A percentile compares a stretch with the other conserved stretches of the same genome.
Conservation (phyloP, 1,140 invertebrate species). For the Drosophila bocki region DNA sequence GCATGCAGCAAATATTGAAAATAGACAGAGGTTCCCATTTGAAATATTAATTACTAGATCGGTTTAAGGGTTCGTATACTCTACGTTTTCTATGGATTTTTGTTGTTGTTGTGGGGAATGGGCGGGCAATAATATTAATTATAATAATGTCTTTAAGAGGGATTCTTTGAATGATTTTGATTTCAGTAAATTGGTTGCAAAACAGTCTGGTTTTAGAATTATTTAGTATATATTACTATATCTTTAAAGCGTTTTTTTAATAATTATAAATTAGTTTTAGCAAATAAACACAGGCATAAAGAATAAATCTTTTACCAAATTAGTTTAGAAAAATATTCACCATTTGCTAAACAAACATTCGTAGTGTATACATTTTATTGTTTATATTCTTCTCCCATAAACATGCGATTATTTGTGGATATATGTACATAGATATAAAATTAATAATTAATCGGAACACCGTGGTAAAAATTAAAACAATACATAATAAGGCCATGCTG, state of each 20-base stretch:
- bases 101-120: constrained; percentile 1
- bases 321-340: constrained; percentile 11
- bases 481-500: constrained; percentile 12
- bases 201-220: neutral
- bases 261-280: neutral
- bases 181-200: neutral
- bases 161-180: constrained; percentile 2
- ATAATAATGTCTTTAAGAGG: constrained; percentile 11
- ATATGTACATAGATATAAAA: constrained; percentile 14
- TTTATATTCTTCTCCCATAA: constrained; percentile 10
- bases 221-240: neutral
- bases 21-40: constrained; percentile 58
- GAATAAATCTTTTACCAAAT: constrained; percentile 1
- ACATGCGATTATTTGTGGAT: constrained; percentile 30
- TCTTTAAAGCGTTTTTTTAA: neutral
- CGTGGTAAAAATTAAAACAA: neutral
- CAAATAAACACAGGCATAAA: neutral
- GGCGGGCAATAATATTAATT: constrained; percentile 4
- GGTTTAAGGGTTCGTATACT: constrained; percentile 11
- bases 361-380: constrained; percentile 27
- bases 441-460: constrained; percentile 11
- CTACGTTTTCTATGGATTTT: constrained; percentile 7
- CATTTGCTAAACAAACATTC: constrained; percentile 5
- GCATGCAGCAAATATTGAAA: constrained; percentile 60
- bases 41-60: constrained; percentile 30